phyloP scores from a whole-genome alignment of 2,888 invertebrate genomes.

The Fissipunctia ypsillon region DNA sequence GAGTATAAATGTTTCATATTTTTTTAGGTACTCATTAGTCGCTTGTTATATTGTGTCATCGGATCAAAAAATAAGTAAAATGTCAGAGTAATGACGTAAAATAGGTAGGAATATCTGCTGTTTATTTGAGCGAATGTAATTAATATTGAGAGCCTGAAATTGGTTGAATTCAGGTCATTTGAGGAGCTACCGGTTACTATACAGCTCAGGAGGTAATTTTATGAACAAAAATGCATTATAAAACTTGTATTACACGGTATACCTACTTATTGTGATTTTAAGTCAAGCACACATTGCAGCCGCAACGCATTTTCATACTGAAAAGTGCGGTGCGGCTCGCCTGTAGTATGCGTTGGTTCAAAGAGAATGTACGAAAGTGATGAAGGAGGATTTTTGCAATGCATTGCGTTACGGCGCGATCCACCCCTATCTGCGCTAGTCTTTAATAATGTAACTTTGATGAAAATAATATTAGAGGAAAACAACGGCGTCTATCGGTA shows the following conservation, averaged over 20 bases:
- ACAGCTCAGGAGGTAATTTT: not conserved
- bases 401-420: not conserved
- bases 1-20: slow-evolving; percentile 39
- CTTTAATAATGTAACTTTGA: not conserved
- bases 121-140: slow-evolving; percentile 4
- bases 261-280: not conserved
- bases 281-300: not conserved
- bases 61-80: slow-evolving; percentile 28
- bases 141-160: not conserved
- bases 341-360: not conserved
- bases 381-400: not conserved
- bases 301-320: not conserved
- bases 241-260: not conserved
- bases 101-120: not conserved
- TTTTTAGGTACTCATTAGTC: slow-evolving; percentile 25
- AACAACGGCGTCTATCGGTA: not conserved
- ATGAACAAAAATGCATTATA: not conserved
- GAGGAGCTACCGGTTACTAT: not conserved
- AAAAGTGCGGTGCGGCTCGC: not conserved
- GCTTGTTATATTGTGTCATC: slow-evolving; percentile 33
- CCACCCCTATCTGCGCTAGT: not conserved
- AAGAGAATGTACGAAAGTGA: not conserved
- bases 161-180: not conserved
- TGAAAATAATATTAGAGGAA: not conserved
- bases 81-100: slow-evolving; percentile 21